A percentile compares a stretch with the other conserved stretches of the same genome.
Evolutionary conservation across 2,797 vertebrate species (phyloP).

Genomic region (Paedocypris micromegethes): DNA sequence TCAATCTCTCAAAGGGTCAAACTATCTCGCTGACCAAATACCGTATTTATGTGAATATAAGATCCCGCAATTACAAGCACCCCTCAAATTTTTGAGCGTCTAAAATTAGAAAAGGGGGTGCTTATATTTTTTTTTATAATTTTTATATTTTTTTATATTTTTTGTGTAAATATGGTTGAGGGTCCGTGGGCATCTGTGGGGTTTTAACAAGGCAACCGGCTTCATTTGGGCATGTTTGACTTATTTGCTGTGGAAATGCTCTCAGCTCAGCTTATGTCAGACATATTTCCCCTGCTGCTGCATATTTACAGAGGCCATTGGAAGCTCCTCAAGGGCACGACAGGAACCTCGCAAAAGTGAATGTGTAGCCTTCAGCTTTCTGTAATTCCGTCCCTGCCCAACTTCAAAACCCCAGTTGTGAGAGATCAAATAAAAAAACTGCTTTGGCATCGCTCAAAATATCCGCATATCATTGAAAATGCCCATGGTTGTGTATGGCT

Average conservation of each 20-base stretch:
- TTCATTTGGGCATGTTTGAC: constrained; percentile 52
- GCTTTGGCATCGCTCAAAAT: neutral
- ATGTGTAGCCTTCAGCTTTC: constrained; percentile 39
- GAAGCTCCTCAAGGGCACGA: constrained; percentile 55
- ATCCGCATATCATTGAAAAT: constrained; percentile 6
- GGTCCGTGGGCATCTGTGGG: constrained; percentile 27
- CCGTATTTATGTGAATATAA: no score
- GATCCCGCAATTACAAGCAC: no score
- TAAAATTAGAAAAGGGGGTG: no score
- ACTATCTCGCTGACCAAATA: no score
- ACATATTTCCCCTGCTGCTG: constrained; percentile 59
- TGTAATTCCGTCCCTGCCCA: constrained; percentile 28
- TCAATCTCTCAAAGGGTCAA: no score
- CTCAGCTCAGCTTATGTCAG: constrained; percentile 55
- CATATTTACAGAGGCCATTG: constrained; percentile 67
- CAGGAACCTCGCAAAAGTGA: constrained; percentile 33
- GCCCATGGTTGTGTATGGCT: constrained; percentile 1
- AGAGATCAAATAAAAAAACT: constrained; percentile 1
- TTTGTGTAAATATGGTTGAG: neutral
- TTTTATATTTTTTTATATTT: no score
- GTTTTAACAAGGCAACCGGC: constrained; percentile 56
- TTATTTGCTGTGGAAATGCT: constrained; percentile 58
- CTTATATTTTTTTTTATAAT: no score
- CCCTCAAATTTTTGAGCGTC: no score
- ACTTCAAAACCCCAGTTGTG: constrained; percentile 12